Evolutionary conservation across 2,888 invertebrate genomes (phyloP).

Genomic region (Lithosia quadra): DNA sequence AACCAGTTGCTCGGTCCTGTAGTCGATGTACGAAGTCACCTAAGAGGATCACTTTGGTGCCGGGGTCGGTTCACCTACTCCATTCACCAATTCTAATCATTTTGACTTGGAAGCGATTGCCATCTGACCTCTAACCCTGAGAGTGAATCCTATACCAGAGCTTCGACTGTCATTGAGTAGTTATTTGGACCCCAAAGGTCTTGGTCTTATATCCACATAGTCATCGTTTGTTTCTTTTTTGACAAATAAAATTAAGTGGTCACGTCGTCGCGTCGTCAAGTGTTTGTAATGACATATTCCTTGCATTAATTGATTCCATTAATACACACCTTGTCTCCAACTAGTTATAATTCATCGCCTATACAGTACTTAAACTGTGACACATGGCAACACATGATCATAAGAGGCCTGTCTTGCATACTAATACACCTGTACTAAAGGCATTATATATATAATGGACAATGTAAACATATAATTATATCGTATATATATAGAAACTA

Average conservation of each 20-base stretch:
- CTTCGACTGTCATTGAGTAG: no score
- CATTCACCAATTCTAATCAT: no score
- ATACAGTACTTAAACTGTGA: conserved; percentile 30
- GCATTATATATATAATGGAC: background rate
- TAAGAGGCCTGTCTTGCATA: conserved; percentile 35
- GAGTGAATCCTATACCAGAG: no score
- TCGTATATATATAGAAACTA: no score
- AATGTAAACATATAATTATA: background rate
- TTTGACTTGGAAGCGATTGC: no score
- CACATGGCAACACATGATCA: conserved; percentile 36
- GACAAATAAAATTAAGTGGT: conserved; percentile 10
- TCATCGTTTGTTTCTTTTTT: background rate
- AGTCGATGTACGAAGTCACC: no score
- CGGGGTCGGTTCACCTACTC: no score
- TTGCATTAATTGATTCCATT: background rate
- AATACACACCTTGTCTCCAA: conserved; percentile 9
- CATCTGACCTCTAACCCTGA: no score
- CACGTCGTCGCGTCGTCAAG: background rate
- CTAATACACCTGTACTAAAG: conserved; percentile 37
- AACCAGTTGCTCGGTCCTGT: no score
- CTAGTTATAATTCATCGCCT: conserved; percentile 35
- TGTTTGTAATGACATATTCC: background rate
- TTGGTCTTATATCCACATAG: background rate
- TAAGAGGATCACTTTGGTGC: no score
- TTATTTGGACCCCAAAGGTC: background rate